These are phyloP conservation scores for Orthosia incerta DNA, from an alignment of 2,888 invertebrate species.

Conservation along the genomic window DNA sequence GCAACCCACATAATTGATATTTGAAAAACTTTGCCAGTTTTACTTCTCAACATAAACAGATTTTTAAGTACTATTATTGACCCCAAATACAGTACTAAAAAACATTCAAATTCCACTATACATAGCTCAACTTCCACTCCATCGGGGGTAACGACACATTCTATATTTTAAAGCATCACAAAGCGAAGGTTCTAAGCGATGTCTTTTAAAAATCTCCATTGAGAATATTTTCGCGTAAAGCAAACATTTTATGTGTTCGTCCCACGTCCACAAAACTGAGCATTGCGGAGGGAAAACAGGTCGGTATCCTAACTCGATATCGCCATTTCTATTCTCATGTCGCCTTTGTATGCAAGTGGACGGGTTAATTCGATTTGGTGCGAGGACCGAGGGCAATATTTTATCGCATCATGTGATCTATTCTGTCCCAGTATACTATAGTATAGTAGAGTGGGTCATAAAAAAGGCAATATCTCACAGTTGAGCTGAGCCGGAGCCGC, in stretches of 20 bases:
- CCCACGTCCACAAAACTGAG: slow-evolving; percentile 70
- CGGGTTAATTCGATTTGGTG: slow-evolving; percentile 90
- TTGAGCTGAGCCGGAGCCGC: slow-evolving; percentile 88
- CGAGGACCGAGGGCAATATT: slow-evolving; percentile 89
- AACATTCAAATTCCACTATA: neutral
- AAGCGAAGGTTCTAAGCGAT: slow-evolving; percentile 35
- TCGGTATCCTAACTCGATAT: slow-evolving; percentile 86
- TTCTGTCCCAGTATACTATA: slow-evolving; percentile 87
- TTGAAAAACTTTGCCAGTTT: no score
- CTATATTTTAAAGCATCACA: slow-evolving; percentile 9
- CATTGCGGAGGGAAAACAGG: slow-evolving; percentile 82
- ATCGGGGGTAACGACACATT: neutral
- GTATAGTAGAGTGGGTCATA: slow-evolving; percentile 90
- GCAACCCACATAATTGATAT: no score
- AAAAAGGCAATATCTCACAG: slow-evolving; percentile 91
- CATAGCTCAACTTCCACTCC: neutral
- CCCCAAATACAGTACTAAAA: no score
- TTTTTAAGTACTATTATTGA: neutral
- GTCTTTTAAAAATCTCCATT: slow-evolving; percentile 56
- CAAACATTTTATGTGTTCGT: slow-evolving; percentile 72
- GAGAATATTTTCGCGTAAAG: slow-evolving; percentile 65
- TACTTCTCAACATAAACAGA: no score
- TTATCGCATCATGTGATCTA: slow-evolving; percentile 91
- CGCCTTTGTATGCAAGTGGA: slow-evolving; percentile 90
- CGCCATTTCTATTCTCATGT: slow-evolving; percentile 87